A percentile compares a stretch with the other conserved stretches of the same genome.
Conservation (phyloP, 1,140 invertebrate species). For the Artemia franciscana region DNA sequence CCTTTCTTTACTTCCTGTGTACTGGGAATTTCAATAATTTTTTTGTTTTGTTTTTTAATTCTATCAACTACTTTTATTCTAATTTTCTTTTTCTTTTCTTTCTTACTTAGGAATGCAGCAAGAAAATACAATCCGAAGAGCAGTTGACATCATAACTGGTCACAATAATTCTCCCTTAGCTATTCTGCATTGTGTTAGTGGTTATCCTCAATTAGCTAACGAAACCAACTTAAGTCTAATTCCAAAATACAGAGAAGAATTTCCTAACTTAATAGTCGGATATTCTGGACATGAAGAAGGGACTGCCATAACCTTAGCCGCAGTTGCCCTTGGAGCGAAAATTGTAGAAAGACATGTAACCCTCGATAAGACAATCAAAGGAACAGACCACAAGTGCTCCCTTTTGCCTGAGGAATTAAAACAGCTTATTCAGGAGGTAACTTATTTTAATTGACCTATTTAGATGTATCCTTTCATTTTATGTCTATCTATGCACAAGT, state of each 20-base stretch:
- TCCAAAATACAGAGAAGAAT: constrained; percentile 31
- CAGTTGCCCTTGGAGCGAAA: constrained; percentile 44
- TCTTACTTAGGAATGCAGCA: constrained; percentile 53
- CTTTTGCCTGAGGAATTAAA: constrained; percentile 34
- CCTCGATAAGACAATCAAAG: constrained; percentile 42
- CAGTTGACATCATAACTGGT: constrained; percentile 30
- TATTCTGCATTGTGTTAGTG: constrained; percentile 47
- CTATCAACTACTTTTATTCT: too few species aligned
- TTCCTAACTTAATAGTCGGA: constrained; percentile 39
- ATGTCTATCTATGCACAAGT: too few species aligned
- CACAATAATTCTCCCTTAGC: constrained; percentile 33
- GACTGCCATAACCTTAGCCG: constrained; percentile 32
- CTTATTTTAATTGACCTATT: too few species aligned
- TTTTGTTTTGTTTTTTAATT: too few species aligned
- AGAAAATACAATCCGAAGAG: constrained; percentile 30
- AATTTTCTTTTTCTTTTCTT: too few species aligned
- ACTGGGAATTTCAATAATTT: too few species aligned
- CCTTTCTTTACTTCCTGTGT: too few species aligned
- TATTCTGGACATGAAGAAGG: constrained; percentile 56
- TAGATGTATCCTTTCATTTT: too few species aligned
- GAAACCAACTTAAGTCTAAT: constrained; percentile 42
- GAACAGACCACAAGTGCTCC: constrained; percentile 49
- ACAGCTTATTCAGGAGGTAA: constrained; percentile 14
- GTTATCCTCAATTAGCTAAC: constrained; percentile 39
- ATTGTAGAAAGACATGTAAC: constrained; percentile 57